A percentile compares a stretch with the other conserved stretches of the same genome.
Conservation (phyloP, 1,140 invertebrate genomes). For the Metopolophium dirhodum region DNA sequence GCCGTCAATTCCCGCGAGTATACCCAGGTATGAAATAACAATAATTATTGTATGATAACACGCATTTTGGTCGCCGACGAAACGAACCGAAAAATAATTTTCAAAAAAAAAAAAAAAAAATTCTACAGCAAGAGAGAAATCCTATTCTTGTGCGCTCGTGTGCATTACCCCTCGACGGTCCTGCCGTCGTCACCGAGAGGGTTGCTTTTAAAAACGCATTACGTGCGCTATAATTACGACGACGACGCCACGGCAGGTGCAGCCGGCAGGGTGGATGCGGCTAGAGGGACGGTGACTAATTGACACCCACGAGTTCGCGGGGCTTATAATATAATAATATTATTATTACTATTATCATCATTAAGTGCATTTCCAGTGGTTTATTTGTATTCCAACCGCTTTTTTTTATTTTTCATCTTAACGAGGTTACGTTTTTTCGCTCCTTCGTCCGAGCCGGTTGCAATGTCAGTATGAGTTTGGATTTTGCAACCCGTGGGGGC, state of each 20-base stretch:
- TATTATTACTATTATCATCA: neutral
- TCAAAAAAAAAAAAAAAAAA: too few species aligned
- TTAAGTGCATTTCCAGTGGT: neutral
- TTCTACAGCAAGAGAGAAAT: neutral
- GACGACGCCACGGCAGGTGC: neutral
- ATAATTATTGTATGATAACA: neutral
- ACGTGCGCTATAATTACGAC: neutral
- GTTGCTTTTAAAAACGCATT: slow-evolving; percentile 12
- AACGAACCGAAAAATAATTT: neutral
- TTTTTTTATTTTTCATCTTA: neutral
- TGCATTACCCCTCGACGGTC: neutral
- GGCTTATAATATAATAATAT: neutral
- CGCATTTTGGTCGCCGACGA: neutral
- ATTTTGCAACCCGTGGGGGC: neutral
- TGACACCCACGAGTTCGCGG: neutral
- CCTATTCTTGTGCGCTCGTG: neutral
- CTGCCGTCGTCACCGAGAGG: too few species aligned
- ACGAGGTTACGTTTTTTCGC: neutral
- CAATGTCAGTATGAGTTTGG: neutral
- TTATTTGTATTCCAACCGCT: neutral
- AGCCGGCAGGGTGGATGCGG: neutral
- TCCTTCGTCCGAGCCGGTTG: neutral
- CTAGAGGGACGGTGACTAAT: neutral
- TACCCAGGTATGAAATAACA: slow-evolving; percentile 9
- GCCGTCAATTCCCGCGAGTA: neutral